These are phyloP conservation scores for Melangyna quadrimaculata DNA, from an alignment of 2,888 invertebrate genomes.

Conservation along the genomic window DNA sequence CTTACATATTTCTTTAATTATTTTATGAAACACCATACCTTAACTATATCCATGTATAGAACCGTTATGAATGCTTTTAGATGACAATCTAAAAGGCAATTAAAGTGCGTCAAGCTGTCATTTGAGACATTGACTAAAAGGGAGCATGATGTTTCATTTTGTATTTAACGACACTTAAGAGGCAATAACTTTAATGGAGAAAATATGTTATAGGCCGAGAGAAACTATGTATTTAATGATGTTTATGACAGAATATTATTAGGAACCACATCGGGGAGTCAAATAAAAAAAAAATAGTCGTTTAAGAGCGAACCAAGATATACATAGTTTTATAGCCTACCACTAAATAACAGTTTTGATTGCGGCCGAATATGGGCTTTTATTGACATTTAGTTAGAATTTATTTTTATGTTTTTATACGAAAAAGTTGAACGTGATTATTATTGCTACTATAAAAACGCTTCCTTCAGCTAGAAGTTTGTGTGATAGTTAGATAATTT, in stretches of 20 bases:
- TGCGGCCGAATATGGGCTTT: background rate
- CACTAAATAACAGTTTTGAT: background rate
- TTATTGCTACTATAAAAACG: background rate
- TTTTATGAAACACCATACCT: slow-evolving; percentile 24
- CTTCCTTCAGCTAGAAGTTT: background rate
- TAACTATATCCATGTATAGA: background rate
- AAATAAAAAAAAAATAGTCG: slow-evolving; percentile 4
- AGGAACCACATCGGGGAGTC: background rate
- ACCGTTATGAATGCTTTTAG: slow-evolving; percentile 14
- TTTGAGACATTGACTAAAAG: slow-evolving; percentile 45
- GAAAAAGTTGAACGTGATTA: background rate
- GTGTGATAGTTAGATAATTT: background rate
- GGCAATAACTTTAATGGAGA: slow-evolving; percentile 59
- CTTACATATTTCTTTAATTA: background rate
- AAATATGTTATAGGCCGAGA: slow-evolving; percentile 53
- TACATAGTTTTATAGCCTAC: background rate
- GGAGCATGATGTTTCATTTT: slow-evolving; percentile 55
- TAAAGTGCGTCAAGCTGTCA: slow-evolving; percentile 59
- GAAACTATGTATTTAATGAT: slow-evolving; percentile 50
- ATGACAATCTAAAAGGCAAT: slow-evolving; percentile 51
- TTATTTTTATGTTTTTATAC: background rate
- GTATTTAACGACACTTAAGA: slow-evolving; percentile 59
- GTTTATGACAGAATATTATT: slow-evolving; percentile 14
- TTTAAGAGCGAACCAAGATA: background rate
- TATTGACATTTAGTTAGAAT: background rate